Base-by-base conservation (phyloP, 2,113 vertebrate genomes). In the Solenodon paradoxus region DNA sequence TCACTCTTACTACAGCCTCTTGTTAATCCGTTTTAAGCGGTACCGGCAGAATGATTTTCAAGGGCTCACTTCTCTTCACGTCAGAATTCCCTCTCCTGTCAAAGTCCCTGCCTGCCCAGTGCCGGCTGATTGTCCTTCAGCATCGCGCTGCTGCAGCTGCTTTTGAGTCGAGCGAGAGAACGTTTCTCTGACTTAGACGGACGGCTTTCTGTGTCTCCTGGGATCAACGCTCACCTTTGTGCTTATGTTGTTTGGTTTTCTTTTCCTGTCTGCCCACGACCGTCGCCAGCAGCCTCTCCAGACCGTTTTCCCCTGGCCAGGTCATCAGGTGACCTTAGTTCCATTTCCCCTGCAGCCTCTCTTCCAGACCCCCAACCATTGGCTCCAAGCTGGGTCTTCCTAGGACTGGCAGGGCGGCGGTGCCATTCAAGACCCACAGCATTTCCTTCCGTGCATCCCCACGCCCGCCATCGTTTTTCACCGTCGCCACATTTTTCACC, bases 361-460 rank as follows among this genome's bases (percentile, higher is more conserved):
- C 53, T 47, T 20, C 45, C 7, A 3, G 68, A 32, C 9, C 20
- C 42, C 24, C 49, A 8, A 5, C 79, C 24, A 2, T 20, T 53
- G 38, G 7, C 55, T 30, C 59, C 38, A 4, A 26, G 30, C 80
- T 38, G 61, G 61, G 49, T 69, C 75, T 86, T 42, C 30, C 59
- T 42, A 26, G 6, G 38, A 6, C 17, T 3, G 0, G 30, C 2
- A 5, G 9, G 13, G 20, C 4, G 26, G 28, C 35, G 30, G 2
- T 32, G 80, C 47, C 3, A 0, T 3, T 12, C 19, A 4, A 74
- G 82, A 32, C 7, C 2, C 85, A 10, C 8, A 17, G 59, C 15
- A 4, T 28, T 3, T 0, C 28, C 45, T 32, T 5, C 1, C 10
- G 16, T 0, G 2, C 4, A 2, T 42, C 17, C 9, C 3, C 20